These are phyloP conservation scores for Hemicentrotus pulcherrimus DNA, from an alignment of 35 echinoderm and acorn worm species.

Conservation along the genomic window DNA sequence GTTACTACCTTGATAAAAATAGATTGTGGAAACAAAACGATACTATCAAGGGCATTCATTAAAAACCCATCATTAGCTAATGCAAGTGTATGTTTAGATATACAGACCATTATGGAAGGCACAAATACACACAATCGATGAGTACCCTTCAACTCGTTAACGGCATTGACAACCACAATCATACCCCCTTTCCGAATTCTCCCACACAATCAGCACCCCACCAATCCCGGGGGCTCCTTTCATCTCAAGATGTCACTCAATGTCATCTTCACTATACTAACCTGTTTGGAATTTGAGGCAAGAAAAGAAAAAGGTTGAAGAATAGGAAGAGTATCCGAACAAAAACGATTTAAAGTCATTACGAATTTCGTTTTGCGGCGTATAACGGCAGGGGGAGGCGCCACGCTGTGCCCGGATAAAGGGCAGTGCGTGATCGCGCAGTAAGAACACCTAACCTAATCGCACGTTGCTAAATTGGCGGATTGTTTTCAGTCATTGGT, in stretches of 20 bases:
- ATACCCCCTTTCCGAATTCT: background rate
- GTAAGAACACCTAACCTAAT: background rate
- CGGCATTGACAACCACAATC: background rate
- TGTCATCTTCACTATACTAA: background rate
- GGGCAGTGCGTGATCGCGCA: background rate
- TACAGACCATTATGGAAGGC: background rate
- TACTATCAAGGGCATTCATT: background rate
- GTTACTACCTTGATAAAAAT: too few relatives aligned
- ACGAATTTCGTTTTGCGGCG: background rate
- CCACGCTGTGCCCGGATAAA: background rate
- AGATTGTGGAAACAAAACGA: background rate
- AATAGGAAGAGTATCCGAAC: background rate
- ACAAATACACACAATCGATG: background rate
- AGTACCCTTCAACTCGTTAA: conserved; percentile 13
- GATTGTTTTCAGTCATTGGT: background rate
- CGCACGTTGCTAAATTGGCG: background rate
- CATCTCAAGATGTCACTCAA: conserved; percentile 25
- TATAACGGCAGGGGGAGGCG: background rate
- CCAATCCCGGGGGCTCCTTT: background rate
- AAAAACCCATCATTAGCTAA: background rate
- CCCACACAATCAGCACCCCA: background rate
- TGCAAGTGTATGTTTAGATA: conserved; percentile 33
- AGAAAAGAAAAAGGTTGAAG: background rate
- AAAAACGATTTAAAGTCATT: conserved; percentile 35
- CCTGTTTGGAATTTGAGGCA: background rate